Conservation (phyloP, 2,797 vertebrate species). For the Botia almorhae region DNA sequence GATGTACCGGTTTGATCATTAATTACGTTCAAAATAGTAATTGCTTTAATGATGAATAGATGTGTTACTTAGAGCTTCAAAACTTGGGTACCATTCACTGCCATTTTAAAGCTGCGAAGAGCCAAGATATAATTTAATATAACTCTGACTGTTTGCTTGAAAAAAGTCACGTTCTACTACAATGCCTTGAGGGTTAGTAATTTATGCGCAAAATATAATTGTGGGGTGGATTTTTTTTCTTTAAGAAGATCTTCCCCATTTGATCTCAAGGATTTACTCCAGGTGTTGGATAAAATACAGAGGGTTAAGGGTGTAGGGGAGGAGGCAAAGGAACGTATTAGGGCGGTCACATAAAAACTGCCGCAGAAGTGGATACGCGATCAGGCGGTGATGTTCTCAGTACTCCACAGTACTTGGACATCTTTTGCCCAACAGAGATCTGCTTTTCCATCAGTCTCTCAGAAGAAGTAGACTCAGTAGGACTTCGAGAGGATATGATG, state of each 20-base stretch:
- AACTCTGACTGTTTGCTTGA: no score
- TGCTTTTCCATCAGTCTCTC: constrained; percentile 14
- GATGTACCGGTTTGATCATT: no score
- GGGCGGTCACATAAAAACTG: constrained; percentile 85
- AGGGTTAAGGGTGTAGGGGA: constrained; percentile 65
- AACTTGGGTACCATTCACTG: no score
- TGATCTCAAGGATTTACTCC: constrained; percentile 26
- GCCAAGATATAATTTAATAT: no score
- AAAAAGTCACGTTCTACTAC: no score
- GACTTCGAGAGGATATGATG: constrained; percentile 58
- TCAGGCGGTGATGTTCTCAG: constrained; percentile 72
- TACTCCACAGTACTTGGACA: constrained; percentile 56
- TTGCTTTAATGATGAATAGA: no score
- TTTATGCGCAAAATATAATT: no score
- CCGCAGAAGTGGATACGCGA: constrained; percentile 75
- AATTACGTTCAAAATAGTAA: no score
- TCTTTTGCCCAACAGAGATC: constrained; percentile 58
- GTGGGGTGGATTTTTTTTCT: background rate
- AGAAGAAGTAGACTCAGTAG: constrained; percentile 22
- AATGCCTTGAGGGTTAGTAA: no score
- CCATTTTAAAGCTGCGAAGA: no score
- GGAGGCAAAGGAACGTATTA: constrained; percentile 73
- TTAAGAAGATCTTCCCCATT: background rate
- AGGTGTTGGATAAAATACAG: constrained; percentile 76
- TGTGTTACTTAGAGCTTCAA: no score